phyloP scores from a whole-genome alignment of 53 echinoderm and acorn worm species.

The Glandiceps talaboti region DNA sequence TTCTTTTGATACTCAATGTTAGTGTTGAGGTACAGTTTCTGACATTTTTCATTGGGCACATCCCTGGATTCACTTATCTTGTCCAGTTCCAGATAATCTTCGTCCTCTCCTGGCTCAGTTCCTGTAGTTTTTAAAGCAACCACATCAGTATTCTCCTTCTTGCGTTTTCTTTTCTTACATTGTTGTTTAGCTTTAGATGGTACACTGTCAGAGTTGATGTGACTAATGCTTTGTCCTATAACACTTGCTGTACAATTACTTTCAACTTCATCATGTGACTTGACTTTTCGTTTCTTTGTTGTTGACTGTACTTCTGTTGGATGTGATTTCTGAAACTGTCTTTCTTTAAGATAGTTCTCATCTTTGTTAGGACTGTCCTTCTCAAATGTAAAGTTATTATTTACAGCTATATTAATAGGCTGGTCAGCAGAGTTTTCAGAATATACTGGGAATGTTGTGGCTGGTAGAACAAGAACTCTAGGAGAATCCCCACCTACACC shows the following conservation, averaged over 20 bases:
- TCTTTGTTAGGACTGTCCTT: not conserved
- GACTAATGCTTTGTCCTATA: not conserved
- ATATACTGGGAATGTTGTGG: not conserved
- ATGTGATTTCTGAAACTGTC: not conserved
- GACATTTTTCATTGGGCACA: not conserved
- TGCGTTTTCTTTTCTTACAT: too few species aligned
- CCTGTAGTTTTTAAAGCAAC: too few species aligned
- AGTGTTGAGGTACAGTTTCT: not conserved
- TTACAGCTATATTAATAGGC: not conserved
- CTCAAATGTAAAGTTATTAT: not conserved
- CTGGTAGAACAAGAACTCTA: not conserved
- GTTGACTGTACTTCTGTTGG: not conserved
- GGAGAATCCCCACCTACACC: not conserved
- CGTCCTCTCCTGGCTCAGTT: not conserved
- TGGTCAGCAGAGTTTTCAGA: not conserved
- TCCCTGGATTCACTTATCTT: not conserved
- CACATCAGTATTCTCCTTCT: too few species aligned
- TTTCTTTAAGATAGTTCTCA: not conserved
- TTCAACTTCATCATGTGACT: not conserved
- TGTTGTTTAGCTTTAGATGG: too few species aligned
- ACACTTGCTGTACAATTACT: not conserved
- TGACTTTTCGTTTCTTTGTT: not conserved
- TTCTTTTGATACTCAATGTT: not conserved
- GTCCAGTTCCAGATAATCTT: not conserved
- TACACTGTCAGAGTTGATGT: not conserved